A percentile compares a stretch with the other conserved stretches of the same genome.
Evolutionary conservation across 2,797 vertebrate species (phyloP).

Genomic region (Sebastes aleutianus): DNA sequence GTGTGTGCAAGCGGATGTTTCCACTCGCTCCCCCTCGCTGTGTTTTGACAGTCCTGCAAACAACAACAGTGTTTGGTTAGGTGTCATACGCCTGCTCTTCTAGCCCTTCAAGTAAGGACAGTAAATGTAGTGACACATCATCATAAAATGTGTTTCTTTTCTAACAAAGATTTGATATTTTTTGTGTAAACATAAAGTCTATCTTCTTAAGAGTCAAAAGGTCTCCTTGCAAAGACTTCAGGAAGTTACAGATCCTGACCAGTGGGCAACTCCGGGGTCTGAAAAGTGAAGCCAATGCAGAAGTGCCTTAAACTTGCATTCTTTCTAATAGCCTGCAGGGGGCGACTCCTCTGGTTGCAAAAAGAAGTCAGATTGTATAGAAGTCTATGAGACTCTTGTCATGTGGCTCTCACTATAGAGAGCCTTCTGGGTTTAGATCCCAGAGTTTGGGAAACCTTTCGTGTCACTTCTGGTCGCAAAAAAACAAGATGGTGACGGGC

Average conservation of each 20-base stretch:
- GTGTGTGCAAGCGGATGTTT: conserved; percentile 26
- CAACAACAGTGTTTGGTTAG: conserved; percentile 33
- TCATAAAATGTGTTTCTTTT: background rate
- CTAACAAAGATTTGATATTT: background rate
- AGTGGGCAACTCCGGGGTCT: too few relatives aligned
- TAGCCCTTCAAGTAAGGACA: background rate
- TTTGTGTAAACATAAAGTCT: background rate
- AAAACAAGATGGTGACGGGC: too few relatives aligned
- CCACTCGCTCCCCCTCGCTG: conserved; percentile 11
- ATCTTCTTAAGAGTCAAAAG: background rate
- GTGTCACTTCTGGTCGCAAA: too few relatives aligned
- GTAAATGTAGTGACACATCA: background rate
- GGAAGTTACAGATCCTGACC: background rate
- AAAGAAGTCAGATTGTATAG: too few relatives aligned
- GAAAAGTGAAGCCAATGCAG: too few relatives aligned
- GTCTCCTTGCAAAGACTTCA: background rate
- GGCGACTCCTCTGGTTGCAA: too few relatives aligned
- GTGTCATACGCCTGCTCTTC: background rate
- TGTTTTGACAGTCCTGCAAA: conserved; percentile 49
- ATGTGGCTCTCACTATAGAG: too few relatives aligned
- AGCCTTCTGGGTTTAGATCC: too few relatives aligned
- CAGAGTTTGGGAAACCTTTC: too few relatives aligned
- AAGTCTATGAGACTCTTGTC: too few relatives aligned
- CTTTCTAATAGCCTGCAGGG: too few relatives aligned
- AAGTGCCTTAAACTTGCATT: too few relatives aligned